A percentile compares a stretch with the other conserved stretches of the same genome.
Conservation (phyloP, 2,113 vertebrate species). For the Abramis brama region DNA sequence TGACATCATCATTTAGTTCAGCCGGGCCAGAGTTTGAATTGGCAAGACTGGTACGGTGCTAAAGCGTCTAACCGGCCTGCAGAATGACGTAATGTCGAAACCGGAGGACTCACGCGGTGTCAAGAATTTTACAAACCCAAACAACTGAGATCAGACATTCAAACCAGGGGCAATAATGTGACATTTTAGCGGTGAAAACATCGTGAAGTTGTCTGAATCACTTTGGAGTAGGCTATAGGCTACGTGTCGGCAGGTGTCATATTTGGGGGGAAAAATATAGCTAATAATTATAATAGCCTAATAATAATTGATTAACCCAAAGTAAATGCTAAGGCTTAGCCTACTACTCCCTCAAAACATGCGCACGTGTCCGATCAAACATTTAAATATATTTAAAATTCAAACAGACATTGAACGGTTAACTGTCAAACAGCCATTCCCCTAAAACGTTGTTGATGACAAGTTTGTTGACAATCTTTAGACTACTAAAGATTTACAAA, state of each 20-base stretch:
- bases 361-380: neutral
- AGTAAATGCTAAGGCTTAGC: neutral
- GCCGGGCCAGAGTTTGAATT: slow-evolving; percentile 8
- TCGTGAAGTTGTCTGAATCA: neutral
- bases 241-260: neutral
- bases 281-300: too few species aligned
- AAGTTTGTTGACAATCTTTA: neutral
- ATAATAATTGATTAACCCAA: neutral
- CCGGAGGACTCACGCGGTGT: slow-evolving; percentile 58
- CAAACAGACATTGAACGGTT: neutral
- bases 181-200: neutral
- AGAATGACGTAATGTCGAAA: slow-evolving; percentile 86
- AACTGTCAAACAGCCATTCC: slow-evolving; percentile 22
- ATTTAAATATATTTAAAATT: neutral
- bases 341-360: neutral
- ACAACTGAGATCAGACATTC: neutral
- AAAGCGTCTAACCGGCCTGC: slow-evolving; percentile 77
- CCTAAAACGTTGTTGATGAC: neutral
- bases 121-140: slow-evolving; percentile 11
- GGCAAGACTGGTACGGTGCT: slow-evolving; percentile 55
- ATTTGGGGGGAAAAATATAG: neutral
- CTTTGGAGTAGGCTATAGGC: neutral
- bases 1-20: slow-evolving; percentile 31
- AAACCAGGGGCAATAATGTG: neutral
- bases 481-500: neutral